Percentiles rank a stretch among this genome's conserved stretches.
phyloP scores from a whole-genome alignment of 2,113 vertebrate genomes.

The Trogon surrucura region DNA sequence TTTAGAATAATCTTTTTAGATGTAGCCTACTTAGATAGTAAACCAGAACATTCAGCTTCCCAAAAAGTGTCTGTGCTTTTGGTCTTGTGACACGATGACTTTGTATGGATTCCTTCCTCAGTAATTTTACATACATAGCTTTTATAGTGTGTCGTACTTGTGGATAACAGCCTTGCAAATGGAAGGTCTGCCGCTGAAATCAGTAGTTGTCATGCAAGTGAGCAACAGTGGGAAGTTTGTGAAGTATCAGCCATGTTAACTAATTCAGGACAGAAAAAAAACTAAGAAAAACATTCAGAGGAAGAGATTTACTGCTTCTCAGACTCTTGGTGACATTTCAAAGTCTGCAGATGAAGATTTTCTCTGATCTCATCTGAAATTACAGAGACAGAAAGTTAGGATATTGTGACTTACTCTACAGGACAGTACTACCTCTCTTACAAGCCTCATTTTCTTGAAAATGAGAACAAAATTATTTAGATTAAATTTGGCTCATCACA shows the following conservation, averaged over 20 bases:
- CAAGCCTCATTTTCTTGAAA: not conserved
- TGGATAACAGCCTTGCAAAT: not conserved
- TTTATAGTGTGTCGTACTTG: not conserved
- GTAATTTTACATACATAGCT: not conserved
- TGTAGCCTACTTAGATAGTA: not conserved
- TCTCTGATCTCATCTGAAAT: not conserved
- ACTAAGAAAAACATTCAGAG: not conserved
- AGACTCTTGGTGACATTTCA: not conserved
- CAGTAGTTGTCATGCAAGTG: not conserved
- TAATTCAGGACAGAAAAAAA: not conserved
- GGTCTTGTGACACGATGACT: not conserved
- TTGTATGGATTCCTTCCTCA: not conserved
- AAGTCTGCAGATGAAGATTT: not conserved
- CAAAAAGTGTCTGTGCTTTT: not conserved
- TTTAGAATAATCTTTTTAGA: not conserved
- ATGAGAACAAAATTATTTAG: not conserved
- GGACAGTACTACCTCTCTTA: not conserved
- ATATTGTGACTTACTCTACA: not conserved
- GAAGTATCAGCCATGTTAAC: not conserved
- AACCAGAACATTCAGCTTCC: not conserved
- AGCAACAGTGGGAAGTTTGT: not conserved
- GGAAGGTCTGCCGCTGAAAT: not conserved
- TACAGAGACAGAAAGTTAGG: not conserved
- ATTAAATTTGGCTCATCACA: not conserved
- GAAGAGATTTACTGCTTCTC: not conserved